Evolutionary conservation across 2,888 invertebrate species (phyloP), one percentile per base, ranked within the genome.

Genomic region (Colostygia pectinataria): DNA sequence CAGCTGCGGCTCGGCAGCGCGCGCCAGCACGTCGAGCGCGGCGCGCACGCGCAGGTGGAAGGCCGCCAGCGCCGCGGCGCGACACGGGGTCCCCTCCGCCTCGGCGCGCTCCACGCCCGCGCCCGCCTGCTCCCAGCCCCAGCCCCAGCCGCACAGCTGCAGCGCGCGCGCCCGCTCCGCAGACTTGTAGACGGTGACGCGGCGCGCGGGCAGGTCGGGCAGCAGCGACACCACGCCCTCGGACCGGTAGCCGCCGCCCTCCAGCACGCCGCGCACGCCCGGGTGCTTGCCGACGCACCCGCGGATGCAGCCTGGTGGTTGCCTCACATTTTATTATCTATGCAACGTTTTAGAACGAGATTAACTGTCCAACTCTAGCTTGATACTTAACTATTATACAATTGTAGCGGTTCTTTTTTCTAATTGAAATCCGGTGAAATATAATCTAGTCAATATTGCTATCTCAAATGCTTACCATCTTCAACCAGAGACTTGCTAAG

Each of bases 41-140:
- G 93, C 87, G 47, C 94, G 93, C 60, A 98, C 91, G 74, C 96
- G 94, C 66, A 98, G 91, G 82, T 97, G 96, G 84, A 98, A 98
- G 42, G 97, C 94, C 36, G 97, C 96, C 46, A 98, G 94, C 48
- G 98, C 97, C 25, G 98, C 97, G 28, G 98, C 98, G 74, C 97
- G 93, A 45, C 83, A 94, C 93, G 63, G 94, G 92, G 75, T 93
- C 92, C 86, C 88, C 73, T 94, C 94, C 44, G 93, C 93, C 76
- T 95, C 95, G 28, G 97, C 88, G 63, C 93, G 91, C 80, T 86
- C 88, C 56, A 87, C 84, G 53, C 87, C 88, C 12, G 82, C 83
- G 54, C 66, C 73, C 57, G 83, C 88, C 70, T 81, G 80, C 68
- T 95, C 95, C 75, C 93, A 93, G 61, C 97, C 96, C 78, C 94